Base-by-base conservation (phyloP, 2,888 invertebrate genomes). In the Catocala sponsa region DNA sequence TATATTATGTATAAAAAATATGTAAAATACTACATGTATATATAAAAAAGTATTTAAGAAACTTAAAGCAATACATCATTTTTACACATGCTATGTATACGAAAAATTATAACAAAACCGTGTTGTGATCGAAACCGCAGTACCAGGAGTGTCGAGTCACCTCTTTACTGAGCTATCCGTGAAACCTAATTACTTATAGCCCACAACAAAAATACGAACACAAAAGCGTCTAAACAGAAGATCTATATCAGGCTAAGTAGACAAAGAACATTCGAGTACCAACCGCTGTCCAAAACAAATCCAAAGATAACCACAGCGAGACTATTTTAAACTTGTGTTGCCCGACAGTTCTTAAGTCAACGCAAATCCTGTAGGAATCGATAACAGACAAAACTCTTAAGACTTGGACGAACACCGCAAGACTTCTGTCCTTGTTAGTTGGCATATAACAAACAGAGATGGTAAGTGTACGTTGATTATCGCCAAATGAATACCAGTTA, bases 401-500 rank as follows among this genome's bases (percentile, higher is more conserved):
- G 38, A 12, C 43, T 49, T 48, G 61, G 46, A 41, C 12, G 35
- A 42, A 48, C 49, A 51, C 66, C 35, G 57, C 9, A 43, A 66
- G 35, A 59, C 52, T 58, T 43, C 51, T 62, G 65, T 71, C 73
- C 63, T 59, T 65, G 43, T 76, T 57, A 15, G 48, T 32, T 63
- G 52, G 32, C 58, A 48, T 48, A 46, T 51, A 58, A 65, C 52
- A 65, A 70, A 77, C 59, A 62, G 76, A 66, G 70, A 70, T 63
- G 61, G 65, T 6, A 44, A 65, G 58, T 55, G 59, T 57, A 65
- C 74, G 71, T 74, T 86, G 82, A 89, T 89, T 89, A 89, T 86
- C 84, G 83, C 74, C 84, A 86, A 90, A 91, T 91, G 88, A 87
- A 88, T 88, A 90, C 91, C 84, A 84, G 92, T 91, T 89, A 64